Evolutionary conservation across 2,888 invertebrate species (phyloP).

Genomic region (Trichogramma dendrolimi): DNA sequence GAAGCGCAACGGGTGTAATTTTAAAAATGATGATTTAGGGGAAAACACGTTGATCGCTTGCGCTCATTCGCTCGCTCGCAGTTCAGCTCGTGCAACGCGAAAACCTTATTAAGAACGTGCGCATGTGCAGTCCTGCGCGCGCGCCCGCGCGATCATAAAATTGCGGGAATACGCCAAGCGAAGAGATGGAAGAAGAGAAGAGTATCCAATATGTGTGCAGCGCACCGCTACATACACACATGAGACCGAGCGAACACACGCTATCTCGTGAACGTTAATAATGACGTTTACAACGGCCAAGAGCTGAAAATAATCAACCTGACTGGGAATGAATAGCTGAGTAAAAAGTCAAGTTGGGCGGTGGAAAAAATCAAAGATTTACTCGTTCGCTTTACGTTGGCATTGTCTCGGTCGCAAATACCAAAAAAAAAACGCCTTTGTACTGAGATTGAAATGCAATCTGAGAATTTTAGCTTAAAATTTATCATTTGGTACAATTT

Average conservation of each 20-base stretch:
- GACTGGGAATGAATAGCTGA: too few relatives aligned
- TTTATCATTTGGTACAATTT: too few relatives aligned
- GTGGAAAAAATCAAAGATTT: too few relatives aligned
- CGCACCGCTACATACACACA: too few relatives aligned
- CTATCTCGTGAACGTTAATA: conserved; percentile 21
- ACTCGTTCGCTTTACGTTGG: too few relatives aligned
- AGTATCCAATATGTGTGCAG: too few relatives aligned
- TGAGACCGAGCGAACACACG: background rate
- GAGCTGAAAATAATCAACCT: conserved; percentile 18
- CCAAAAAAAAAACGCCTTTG: too few relatives aligned
- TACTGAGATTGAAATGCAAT: too few relatives aligned
- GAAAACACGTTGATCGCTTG: conserved; percentile 17
- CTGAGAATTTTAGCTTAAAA: too few relatives aligned
- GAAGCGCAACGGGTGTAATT: conserved; percentile 28
- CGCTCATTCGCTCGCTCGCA: background rate
- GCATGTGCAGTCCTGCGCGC: conserved; percentile 1
- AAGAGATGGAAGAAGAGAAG: too few relatives aligned
- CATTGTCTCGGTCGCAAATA: too few relatives aligned
- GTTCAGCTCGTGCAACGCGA: conserved; percentile 9
- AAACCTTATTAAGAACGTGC: conserved; percentile 26
- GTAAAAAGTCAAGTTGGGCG: too few relatives aligned
- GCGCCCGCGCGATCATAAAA: conserved; percentile 19
- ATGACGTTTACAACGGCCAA: conserved; percentile 15
- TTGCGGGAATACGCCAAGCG: conserved; percentile 12
- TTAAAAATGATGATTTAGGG: conserved; percentile 31